Evolutionary conservation across 2,888 invertebrate genomes (phyloP).

Genomic region (Laspeyria flexula): DNA sequence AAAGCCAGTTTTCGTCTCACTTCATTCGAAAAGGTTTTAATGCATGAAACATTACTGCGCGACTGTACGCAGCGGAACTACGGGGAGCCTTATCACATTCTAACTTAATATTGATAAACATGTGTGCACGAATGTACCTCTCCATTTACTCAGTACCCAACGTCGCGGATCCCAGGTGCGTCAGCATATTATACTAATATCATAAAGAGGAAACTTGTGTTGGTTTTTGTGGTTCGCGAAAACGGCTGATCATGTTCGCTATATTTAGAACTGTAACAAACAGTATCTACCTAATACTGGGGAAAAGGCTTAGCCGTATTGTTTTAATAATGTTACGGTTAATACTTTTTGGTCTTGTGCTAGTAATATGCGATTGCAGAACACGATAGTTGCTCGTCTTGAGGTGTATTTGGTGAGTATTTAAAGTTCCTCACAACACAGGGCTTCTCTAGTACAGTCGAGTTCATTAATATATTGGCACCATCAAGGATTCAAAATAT

Average conservation of each 20-base stretch:
- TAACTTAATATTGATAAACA: conserved; percentile 16
- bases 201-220: conserved; percentile 14
- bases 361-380: too few relatives aligned
- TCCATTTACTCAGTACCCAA: conserved; percentile 8
- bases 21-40: not conserved
- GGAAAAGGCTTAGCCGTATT: too few relatives aligned
- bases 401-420: too few relatives aligned
- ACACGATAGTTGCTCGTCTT: too few relatives aligned
- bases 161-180: conserved; percentile 12
- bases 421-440: too few relatives aligned
- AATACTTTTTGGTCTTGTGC: too few relatives aligned
- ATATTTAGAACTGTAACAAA: not conserved
- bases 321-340: too few relatives aligned
- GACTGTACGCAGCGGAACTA: conserved; percentile 2
- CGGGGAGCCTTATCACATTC: conserved; percentile 5
- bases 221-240: conserved; percentile 11
- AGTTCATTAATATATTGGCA: too few relatives aligned
- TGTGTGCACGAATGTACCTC: conserved; percentile 7
- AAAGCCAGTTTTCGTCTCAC: not conserved
- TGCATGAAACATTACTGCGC: conserved; percentile 1
- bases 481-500: too few relatives aligned
- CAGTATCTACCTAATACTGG: too few relatives aligned
- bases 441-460: too few relatives aligned
- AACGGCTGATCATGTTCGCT: conserved; percentile 12
- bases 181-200: conserved; percentile 21